phyloP scores from a whole-genome alignment of 1,140 invertebrate species.

The Gryllus bimaculatus region DNA sequence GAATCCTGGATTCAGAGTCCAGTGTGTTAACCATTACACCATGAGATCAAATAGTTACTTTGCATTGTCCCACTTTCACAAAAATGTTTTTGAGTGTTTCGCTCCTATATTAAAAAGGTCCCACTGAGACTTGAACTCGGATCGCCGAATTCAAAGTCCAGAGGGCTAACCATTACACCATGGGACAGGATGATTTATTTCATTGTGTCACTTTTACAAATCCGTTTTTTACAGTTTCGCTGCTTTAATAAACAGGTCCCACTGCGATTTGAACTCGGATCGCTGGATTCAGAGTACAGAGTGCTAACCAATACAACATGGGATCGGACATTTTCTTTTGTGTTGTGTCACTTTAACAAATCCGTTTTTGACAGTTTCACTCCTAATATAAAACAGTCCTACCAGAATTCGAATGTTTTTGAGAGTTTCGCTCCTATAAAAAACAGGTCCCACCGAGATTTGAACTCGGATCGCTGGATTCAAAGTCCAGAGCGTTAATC shows the following conservation, averaged over 20 bases:
- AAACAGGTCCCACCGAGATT: constrained; percentile 47
- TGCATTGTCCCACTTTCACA: no score
- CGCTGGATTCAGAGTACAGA: constrained; percentile 85
- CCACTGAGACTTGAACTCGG: constrained; percentile 49
- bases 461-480: constrained; percentile 55
- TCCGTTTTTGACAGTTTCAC: no score
- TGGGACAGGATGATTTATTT: constrained; percentile 24
- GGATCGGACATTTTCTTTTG: constrained; percentile 27
- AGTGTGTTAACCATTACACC: no score
- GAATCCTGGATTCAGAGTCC: no score
- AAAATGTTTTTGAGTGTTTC: no score
- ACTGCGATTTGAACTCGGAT: constrained; percentile 80
- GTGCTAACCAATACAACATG: constrained; percentile 86
- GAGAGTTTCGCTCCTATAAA: no score
- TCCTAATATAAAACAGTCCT: no score
- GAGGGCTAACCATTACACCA: constrained; percentile 53
- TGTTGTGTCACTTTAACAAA: no score
- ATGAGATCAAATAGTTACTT: no score
- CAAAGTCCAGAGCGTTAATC: constrained; percentile 57
- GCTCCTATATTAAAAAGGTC: constrained; percentile 35
- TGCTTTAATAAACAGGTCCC: constrained; percentile 47
- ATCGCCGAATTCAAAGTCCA: constrained; percentile 57
- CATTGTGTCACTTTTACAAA: no score
- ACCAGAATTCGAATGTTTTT: no score
- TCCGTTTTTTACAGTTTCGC: no score